Evolutionary conservation across 1,140 invertebrate genomes (phyloP), one percentile per base, ranked within the genome.

Genomic region (Fopius arisanus): DNA sequence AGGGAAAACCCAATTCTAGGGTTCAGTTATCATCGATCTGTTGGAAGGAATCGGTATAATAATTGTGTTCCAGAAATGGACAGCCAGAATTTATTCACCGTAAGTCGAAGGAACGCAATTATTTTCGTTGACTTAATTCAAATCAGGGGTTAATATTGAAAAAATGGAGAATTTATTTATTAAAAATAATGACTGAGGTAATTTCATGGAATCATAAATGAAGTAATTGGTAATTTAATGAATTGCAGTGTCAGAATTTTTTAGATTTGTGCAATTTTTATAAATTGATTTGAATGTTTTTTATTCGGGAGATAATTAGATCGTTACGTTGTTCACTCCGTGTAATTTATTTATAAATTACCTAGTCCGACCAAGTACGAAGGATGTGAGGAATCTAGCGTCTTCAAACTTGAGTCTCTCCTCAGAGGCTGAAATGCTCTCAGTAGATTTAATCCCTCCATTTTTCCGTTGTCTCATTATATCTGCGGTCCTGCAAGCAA

Each of bases 351-450:
- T n/a, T n/a, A n/a, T n/a, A n/a, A n/a, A 83, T 84, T 79, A 88
- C 87, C 87, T 86, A 80, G 78, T 87, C 82, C 81, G 82, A 0
- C 87, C 86, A 14, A 86, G 80, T 54, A 87, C 86, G 23, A 88
- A 77, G 65, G 85, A 84, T 63, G 86, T 85, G 37, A 88, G 77
- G 77, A 89, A 87, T 75, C 83, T 83, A 59, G 78, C 82, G 76
- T 88, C 86, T 78, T 88, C 86, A 76, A 89, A 89, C 72, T 82
- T 86, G 37, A 88, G 78, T 67, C 83, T 82, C 48, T 86, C 84
- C 28, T 84, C 79, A 23, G 71, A 37, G 63, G 67, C 37, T 0
- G 73, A 19, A 40, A 78, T 72, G 23, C 76, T 74, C 70, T 78
- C 75, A 70, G 77, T 65, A 71, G 78, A 72, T 54, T 73, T 72